These are phyloP conservation scores for Lophura nycthemera DNA, from an alignment of 2,113 vertebrate genomes.

Conservation along the genomic window DNA sequence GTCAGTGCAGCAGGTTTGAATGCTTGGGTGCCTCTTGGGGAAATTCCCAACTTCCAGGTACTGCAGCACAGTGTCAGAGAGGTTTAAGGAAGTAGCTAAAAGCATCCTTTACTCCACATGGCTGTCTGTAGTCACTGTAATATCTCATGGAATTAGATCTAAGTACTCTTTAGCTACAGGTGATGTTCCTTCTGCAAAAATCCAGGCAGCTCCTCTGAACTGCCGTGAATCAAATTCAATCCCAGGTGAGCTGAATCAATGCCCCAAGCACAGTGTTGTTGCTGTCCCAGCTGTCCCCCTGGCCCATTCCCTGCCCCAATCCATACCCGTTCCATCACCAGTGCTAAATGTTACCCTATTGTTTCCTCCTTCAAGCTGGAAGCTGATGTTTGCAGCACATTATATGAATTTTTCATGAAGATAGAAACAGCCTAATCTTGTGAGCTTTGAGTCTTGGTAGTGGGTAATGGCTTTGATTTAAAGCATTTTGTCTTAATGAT, in stretches of 20 bases:
- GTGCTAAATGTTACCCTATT: not conserved
- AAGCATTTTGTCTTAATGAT: conserved; percentile 76
- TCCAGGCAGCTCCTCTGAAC: not conserved
- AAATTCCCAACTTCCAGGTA: not conserved
- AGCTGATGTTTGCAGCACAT: conserved; percentile 54
- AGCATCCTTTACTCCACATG: not conserved
- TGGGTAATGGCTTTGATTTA: conserved; percentile 77
- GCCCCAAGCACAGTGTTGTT: not conserved
- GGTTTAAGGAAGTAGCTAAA: not conserved
- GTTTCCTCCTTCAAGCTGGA: conserved; percentile 46
- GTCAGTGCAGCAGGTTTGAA: not conserved
- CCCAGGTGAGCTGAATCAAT: not conserved
- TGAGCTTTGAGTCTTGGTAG: conserved; percentile 69
- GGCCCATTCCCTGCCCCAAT: not conserved
- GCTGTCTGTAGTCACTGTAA: not conserved
- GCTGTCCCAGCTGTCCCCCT: not conserved
- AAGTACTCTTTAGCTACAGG: not conserved
- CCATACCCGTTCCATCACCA: not conserved
- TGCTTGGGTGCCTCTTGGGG: not conserved
- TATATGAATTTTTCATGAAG: conserved; percentile 77
- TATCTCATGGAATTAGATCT: not conserved
- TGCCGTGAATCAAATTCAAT: not conserved
- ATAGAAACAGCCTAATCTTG: conserved; percentile 65
- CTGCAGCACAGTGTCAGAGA: not conserved
- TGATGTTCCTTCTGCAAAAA: not conserved